Evolutionary conservation across 2,797 vertebrate genomes (phyloP).

Genomic region (Graptemys geographica): DNA sequence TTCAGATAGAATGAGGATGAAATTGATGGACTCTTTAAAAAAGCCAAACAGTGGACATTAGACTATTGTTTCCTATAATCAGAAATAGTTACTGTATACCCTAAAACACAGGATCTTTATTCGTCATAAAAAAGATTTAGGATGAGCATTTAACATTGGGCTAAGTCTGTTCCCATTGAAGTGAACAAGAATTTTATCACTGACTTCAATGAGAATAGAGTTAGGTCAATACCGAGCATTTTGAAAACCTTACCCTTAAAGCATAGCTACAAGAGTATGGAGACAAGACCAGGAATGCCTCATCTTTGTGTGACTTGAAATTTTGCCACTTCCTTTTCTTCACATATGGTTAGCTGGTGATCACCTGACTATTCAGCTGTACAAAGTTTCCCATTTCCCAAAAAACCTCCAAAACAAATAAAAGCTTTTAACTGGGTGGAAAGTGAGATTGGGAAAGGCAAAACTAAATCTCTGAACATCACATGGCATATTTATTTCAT

Average conservation of each 20-base stretch:
- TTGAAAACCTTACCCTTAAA: not conserved
- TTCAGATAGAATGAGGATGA: constrained; percentile 33
- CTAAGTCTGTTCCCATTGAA: not conserved
- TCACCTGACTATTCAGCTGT: not conserved
- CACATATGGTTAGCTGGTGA: not conserved
- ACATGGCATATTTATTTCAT: constrained; percentile 67
- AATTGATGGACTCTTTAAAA: constrained; percentile 17
- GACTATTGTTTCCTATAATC: not conserved
- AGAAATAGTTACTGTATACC: not conserved
- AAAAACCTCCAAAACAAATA: constrained; percentile 19
- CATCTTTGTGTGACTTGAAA: not conserved
- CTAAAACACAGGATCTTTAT: not conserved
- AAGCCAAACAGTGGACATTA: not conserved
- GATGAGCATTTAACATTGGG: not conserved
- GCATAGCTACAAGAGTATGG: not conserved
- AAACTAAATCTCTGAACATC: not conserved
- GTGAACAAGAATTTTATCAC: not conserved
- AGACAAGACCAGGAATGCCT: not conserved
- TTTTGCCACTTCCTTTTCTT: constrained; percentile 9
- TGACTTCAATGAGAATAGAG: not conserved
- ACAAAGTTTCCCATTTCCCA: not conserved
- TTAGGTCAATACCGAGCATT: not conserved
- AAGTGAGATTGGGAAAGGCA: constrained; percentile 49
- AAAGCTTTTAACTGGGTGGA: not conserved
- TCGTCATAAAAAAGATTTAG: not conserved